Evolutionary conservation across 2,797 vertebrate genomes (phyloP).

Genomic region (Zalophus californianus): DNA sequence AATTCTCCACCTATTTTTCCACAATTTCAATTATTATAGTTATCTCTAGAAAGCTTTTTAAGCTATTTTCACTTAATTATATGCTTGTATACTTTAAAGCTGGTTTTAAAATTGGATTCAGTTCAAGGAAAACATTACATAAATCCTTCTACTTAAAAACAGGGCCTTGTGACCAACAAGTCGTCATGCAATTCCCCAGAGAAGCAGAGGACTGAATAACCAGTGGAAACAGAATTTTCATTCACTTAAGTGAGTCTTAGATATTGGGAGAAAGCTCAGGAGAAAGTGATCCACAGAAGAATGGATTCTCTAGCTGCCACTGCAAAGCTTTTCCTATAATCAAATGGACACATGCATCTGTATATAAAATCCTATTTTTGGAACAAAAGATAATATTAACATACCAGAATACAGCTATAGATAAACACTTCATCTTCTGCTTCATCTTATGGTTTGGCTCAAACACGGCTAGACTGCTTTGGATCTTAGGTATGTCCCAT

Average conservation of each 20-base stretch:
- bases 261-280: neutral
- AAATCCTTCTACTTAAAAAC: slow-evolving; percentile 31
- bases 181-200: neutral
- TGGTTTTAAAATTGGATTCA: neutral
- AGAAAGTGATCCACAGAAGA: slow-evolving; percentile 21
- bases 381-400: slow-evolving; percentile 27
- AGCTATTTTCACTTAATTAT: slow-evolving; percentile 62
- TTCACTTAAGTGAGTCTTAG: neutral
- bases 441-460: neutral
- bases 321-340: slow-evolving; percentile 28
- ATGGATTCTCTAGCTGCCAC: neutral
- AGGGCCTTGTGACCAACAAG: neutral
- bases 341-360: neutral
- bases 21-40: slow-evolving; percentile 58
- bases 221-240: neutral
- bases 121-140: slow-evolving; percentile 7
- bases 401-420: neutral
- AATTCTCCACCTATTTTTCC: slow-evolving; percentile 43
- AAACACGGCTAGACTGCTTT: neutral
- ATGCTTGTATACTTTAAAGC: slow-evolving; percentile 57
- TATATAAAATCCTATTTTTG: neutral
- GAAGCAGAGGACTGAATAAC: neutral
- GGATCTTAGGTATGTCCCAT: neutral
- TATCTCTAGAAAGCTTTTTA: slow-evolving; percentile 49
- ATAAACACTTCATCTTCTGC: neutral